Evolutionary conservation across 2,888 invertebrate species (phyloP), one percentile per base, ranked within the genome.

Genomic region (Sinodicranocentrus sp.): DNA sequence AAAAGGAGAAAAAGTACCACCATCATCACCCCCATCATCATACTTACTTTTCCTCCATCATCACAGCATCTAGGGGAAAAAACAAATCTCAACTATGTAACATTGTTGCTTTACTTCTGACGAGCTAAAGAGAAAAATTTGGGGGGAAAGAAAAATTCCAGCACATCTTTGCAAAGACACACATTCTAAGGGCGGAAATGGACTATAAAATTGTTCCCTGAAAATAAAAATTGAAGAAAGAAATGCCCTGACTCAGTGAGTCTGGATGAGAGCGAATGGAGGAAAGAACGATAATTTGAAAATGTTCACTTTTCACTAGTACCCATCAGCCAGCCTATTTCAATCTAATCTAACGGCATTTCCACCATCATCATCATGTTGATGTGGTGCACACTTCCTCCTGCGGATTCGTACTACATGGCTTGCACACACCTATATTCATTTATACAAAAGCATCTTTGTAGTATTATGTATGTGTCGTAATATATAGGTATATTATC

Each of bases 131-230:
- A 39, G n/a, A 72, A 28, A 28, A 26, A n/a, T 25, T n/a, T 26
- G 70, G 43, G 25, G 48, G 13, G 21, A 54, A 26, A 28, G 43
- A 10, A n/a, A n/a, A n/a, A 73, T 73, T 73, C 61, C 63, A 44
- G 25, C 28, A 39, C 26, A 33, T 44, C 44, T 44, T 17, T 13
- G 1, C 57, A 57, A 25, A 57, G 28, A 28, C 8, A 54, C 61
- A 61, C 61, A 28, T 61, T 61, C 25, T n/a, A 54, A 15, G 17
- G 48, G 33, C 78, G 78, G 78, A 78, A 78, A 78, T 78, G 78
- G 78, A 70, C 78, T 70, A 78, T 78, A 70, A 78, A 70, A 78
- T 78, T 70, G 78, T 39, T 78, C 70, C 44, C 44, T 68, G 59
- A 61, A 70, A 70, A 70, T 61, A 68, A 61, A 78, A 78, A 78